These are phyloP conservation scores for Eurystomus gularis DNA, from an alignment of 2,113 vertebrate genomes.

Conservation along the genomic window DNA sequence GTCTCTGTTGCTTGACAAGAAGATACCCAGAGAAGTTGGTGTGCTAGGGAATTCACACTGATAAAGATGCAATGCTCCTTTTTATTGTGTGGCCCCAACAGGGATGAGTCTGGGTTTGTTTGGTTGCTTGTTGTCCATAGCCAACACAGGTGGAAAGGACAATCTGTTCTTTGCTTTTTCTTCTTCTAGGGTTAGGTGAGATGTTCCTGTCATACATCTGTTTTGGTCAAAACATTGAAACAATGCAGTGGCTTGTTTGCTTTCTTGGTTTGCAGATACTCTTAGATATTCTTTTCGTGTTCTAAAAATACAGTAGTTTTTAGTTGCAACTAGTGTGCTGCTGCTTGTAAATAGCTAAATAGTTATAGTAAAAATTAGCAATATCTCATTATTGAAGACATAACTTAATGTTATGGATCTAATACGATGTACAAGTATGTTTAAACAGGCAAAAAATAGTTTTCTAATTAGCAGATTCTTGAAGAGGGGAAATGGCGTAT, in stretches of 20 bases:
- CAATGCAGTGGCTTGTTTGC: conserved; percentile 42
- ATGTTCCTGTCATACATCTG: conserved; percentile 40
- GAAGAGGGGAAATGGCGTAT: not conserved
- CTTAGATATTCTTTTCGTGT: conserved; percentile 40
- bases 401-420: no score
- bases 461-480: not conserved
- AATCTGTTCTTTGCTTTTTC: conserved; percentile 21
- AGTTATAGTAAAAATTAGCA: not conserved
- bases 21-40: not conserved
- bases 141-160: conserved; percentile 38
- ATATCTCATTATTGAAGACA: no score
- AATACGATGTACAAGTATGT: not conserved
- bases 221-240: conserved; percentile 73
- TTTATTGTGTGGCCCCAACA: not conserved
- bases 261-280: conserved; percentile 45
- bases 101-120: not conserved
- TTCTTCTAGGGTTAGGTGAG: not conserved
- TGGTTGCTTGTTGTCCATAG: not conserved
- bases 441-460: not conserved
- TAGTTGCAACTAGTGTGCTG: conserved; percentile 28
- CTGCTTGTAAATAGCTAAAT: not conserved
- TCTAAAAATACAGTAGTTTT: conserved; percentile 51
- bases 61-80: not conserved
- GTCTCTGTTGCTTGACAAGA: not conserved
- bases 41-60: not conserved